Evolutionary conservation across 2,797 vertebrate species (phyloP).

Genomic region (Coregonus suidteri): DNA sequence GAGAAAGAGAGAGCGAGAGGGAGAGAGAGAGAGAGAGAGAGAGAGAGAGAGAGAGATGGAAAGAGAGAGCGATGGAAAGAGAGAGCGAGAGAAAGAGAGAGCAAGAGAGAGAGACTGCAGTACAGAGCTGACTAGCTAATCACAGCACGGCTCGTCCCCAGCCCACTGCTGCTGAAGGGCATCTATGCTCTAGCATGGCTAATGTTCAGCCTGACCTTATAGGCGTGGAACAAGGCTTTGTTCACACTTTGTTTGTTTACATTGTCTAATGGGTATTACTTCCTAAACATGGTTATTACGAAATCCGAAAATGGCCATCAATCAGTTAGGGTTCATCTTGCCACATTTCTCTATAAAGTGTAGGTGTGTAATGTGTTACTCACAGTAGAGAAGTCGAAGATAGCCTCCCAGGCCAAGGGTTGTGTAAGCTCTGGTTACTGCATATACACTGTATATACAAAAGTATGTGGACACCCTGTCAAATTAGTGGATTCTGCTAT

Average conservation of each 20-base stretch:
- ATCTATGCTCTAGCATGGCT: neutral
- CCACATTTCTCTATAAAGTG: no score
- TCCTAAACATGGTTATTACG: neutral
- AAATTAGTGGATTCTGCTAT: no score
- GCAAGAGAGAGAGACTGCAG: conserved; percentile 3
- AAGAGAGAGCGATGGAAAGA: neutral
- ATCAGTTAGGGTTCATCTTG: no score
- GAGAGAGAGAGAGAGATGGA: no score
- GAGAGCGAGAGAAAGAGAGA: conserved; percentile 12
- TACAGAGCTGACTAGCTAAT: conserved; percentile 20
- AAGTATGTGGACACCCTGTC: no score
- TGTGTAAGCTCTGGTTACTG: no score
- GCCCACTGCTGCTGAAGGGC: neutral
- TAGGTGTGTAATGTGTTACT: no score
- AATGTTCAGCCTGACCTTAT: neutral
- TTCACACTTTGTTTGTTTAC: neutral
- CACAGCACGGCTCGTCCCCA: conserved; percentile 1
- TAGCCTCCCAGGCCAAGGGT: no score
- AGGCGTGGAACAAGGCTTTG: neutral
- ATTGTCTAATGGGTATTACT: neutral
- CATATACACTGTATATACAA: no score
- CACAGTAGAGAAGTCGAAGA: no score
- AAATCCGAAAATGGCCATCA: no score
- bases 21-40: no score
- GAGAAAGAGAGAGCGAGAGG: neutral